Evolutionary conservation across 2,888 invertebrate species (phyloP).

Genomic region (Ariolimax columbianus): DNA sequence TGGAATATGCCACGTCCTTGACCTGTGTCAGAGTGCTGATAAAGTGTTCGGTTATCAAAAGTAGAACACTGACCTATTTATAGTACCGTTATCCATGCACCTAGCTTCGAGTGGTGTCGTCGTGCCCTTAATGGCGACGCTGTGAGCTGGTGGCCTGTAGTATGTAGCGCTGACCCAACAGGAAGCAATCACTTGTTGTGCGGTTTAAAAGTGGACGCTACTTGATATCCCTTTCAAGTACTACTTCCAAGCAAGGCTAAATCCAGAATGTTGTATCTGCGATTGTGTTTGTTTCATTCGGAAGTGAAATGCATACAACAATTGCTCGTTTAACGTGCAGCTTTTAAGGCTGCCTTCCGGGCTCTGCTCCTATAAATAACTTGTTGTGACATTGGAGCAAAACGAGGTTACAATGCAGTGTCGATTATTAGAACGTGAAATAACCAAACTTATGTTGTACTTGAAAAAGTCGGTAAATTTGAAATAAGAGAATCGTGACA

Average conservation of each 20-base stretch:
- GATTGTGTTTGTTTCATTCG: neutral
- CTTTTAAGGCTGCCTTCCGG: neutral
- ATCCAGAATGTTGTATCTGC: neutral
- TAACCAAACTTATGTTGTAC: neutral
- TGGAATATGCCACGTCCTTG: neutral
- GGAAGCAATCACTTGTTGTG: conserved; percentile 15
- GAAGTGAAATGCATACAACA: neutral
- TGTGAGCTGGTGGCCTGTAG: too few relatives aligned
- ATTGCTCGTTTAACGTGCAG: neutral
- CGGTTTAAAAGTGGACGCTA: neutral
- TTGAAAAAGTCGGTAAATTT: too few relatives aligned
- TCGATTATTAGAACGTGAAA: neutral
- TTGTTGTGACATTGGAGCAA: neutral
- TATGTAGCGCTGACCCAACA: neutral
- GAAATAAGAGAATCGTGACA: too few relatives aligned
- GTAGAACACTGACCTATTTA: conserved; percentile 9
- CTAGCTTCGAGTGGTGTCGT: conserved; percentile 17
- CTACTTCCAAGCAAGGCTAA: neutral
- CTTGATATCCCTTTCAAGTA: neutral
- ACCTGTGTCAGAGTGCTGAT: neutral
- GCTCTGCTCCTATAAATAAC: neutral
- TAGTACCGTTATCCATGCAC: neutral
- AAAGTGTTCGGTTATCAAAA: neutral
- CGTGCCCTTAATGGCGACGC: neutral
- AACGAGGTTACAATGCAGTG: neutral